phyloP scores from a whole-genome alignment of 2,113 vertebrate species.

The Nicator chloris region DNA sequence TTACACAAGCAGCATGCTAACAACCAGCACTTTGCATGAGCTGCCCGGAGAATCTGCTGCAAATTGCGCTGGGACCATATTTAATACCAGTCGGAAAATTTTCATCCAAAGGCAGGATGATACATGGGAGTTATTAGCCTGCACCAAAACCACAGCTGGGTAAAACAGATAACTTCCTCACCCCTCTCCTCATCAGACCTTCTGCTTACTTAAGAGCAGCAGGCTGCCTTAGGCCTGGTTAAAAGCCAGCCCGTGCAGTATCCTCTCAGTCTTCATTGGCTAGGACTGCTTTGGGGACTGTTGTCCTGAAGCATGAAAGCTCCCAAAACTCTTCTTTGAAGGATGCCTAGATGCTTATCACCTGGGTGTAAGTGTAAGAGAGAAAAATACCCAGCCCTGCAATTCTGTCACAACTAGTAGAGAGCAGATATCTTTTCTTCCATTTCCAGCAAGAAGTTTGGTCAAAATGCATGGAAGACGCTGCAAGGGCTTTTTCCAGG shows the following conservation, averaged over 20 bases:
- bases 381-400: not conserved
- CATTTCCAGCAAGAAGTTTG: not conserved
- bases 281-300: not conserved
- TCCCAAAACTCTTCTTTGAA: not conserved
- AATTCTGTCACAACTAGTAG: not conserved
- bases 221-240: not conserved
- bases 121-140: slow-evolving; percentile 81
- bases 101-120: slow-evolving; percentile 76
- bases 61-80: slow-evolving; percentile 62
- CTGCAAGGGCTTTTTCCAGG: not conserved
- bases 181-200: slow-evolving; percentile 29
- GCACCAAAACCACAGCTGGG: slow-evolving; percentile 74
- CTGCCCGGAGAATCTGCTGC: slow-evolving; percentile 1
- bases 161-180: slow-evolving; percentile 72
- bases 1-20: slow-evolving; percentile 83
- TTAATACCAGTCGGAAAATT: slow-evolving; percentile 66
- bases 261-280: not conserved
- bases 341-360: not conserved
- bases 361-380: not conserved
- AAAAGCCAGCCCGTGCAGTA: not conserved
- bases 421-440: not conserved
- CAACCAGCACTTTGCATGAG: slow-evolving; percentile 58
- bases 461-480: not conserved
- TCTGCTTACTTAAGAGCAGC: not conserved
- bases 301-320: not conserved